Percentiles rank a stretch among this genome's conserved stretches.
phyloP scores from a whole-genome alignment of 2,113 vertebrate genomes.

The Mobula hypostoma region DNA sequence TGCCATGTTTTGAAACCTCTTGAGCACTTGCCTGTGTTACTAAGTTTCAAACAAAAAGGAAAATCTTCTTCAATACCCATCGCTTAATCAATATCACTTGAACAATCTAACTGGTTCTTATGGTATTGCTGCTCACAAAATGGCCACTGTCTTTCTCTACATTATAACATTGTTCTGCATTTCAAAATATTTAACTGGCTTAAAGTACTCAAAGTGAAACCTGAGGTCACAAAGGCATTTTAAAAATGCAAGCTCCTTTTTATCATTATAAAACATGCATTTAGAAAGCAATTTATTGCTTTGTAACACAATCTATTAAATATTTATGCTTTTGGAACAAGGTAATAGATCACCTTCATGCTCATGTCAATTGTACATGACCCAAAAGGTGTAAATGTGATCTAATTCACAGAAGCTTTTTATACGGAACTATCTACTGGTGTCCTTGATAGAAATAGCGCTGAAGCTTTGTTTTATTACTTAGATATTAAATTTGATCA shows the following conservation, averaged over 20 bases:
- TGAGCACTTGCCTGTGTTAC: background rate
- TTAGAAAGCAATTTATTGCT: background rate
- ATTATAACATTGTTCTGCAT: background rate
- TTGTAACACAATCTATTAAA: background rate
- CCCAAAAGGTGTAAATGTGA: background rate
- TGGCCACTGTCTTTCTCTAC: background rate
- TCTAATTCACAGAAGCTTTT: background rate
- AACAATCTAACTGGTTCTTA: background rate
- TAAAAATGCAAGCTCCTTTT: background rate
- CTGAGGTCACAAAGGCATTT: background rate
- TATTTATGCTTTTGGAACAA: background rate
- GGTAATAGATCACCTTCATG: background rate
- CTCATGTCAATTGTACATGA: background rate
- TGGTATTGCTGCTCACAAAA: no score
- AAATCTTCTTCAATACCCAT: background rate
- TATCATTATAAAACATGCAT: background rate
- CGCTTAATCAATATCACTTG: background rate
- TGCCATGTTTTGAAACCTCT: no score
- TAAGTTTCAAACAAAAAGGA: background rate
- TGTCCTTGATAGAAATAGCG: background rate
- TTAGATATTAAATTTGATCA: constrained; percentile 9
- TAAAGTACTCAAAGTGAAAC: background rate
- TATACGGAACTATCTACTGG: background rate
- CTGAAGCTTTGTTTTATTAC: background rate
- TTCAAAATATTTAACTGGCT: background rate